Percentiles rank a stretch among this genome's conserved stretches.
Evolutionary conservation across 2,113 vertebrate species (phyloP).

Genomic region (Erythrolamprus reginae): DNA sequence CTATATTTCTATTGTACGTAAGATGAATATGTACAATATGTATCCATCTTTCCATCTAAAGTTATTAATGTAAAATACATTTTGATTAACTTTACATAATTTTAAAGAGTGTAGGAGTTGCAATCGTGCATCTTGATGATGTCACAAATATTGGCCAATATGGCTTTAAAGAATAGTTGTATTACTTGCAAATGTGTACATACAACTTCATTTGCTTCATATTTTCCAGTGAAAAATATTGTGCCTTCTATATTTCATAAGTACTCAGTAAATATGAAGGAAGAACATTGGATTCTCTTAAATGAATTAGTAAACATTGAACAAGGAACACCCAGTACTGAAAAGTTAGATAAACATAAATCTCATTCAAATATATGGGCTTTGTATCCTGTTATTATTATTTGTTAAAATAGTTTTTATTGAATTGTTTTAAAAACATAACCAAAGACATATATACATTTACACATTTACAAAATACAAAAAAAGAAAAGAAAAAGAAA

Average conservation of each 20-base stretch:
- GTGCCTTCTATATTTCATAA: background rate
- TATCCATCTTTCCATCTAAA: background rate
- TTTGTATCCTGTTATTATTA: background rate
- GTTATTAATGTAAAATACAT: background rate
- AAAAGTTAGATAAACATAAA: background rate
- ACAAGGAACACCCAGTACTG: background rate
- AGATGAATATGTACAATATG: background rate
- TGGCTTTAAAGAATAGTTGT: background rate
- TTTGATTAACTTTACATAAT: background rate
- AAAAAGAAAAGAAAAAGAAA: too few relatives aligned
- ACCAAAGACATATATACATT: too few relatives aligned
- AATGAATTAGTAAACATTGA: background rate
- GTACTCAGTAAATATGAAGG: background rate
- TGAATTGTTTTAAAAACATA: too few relatives aligned
- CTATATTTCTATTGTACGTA: background rate
- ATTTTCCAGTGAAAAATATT: background rate
- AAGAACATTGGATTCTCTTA: background rate
- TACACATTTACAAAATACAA: too few relatives aligned
- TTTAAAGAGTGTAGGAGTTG: background rate
- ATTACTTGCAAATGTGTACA: background rate
- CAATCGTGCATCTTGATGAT: too few relatives aligned
- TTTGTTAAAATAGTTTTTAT: too few relatives aligned
- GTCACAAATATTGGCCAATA: background rate
- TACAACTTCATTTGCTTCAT: background rate
- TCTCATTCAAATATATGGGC: background rate